phyloP scores from a whole-genome alignment of 2,113 vertebrate species.

The Gnathonemus echidnorhynchus region DNA sequence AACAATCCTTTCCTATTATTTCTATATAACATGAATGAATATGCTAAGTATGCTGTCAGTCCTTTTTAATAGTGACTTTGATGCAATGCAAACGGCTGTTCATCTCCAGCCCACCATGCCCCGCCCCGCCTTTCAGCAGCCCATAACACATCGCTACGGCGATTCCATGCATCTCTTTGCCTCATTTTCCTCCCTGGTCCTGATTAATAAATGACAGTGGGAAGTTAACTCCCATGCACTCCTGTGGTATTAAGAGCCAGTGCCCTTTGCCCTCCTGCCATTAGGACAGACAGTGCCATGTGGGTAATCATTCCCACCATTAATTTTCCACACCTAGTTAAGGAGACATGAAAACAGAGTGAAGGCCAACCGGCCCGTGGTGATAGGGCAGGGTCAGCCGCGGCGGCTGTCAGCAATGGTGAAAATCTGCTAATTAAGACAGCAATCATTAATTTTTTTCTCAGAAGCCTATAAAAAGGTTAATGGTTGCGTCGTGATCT shows the following conservation, averaged over 20 bases:
- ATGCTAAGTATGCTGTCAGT: not conserved
- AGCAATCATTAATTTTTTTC: slow-evolving; percentile 15
- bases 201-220: slow-evolving; percentile 37
- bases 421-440: not conserved
- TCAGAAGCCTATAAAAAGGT: slow-evolving; percentile 1
- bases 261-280: slow-evolving; percentile 38
- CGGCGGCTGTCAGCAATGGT: not conserved
- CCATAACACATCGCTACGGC: not conserved
- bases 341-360: not conserved
- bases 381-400: not conserved
- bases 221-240: slow-evolving; percentile 17
- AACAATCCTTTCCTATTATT: not conserved
- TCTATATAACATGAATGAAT: not conserved
- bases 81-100: not conserved
- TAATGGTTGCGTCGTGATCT: not conserved
- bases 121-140: not conserved
- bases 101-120: no score
- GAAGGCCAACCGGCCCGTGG: not conserved
- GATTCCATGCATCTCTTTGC: not conserved
- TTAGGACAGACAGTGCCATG: slow-evolving; percentile 26
- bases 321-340: slow-evolving; percentile 27
- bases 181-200: not conserved
- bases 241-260: slow-evolving; percentile 23
- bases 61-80: not conserved
- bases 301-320: slow-evolving; percentile 22